Evolutionary conservation across 2,797 vertebrate genomes (phyloP), one percentile per base, ranked within the genome.

Genomic region (Salarias fasciatus): DNA sequence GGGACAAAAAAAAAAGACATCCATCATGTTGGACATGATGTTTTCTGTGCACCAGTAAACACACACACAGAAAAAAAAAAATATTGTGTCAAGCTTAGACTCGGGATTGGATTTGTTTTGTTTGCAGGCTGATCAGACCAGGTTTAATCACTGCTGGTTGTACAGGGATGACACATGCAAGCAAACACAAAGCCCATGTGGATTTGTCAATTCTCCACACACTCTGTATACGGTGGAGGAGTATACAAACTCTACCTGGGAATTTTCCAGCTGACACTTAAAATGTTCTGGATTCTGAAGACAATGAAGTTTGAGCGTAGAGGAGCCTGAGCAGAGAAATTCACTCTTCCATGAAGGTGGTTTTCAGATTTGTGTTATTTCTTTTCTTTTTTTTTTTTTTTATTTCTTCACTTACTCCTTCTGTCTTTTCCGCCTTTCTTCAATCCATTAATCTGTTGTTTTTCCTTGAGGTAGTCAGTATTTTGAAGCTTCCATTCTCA

Each of bases 401-500:
- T 37, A 13, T 24, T 11, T n/a, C n/a, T n/a, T n/a, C n/a, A n/a
- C 11, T 52, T 18, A 60, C 37, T 36, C 5, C 30, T 35, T 40
- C 12, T 11, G 33, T 18, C 3, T 9, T 30, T 18, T 31, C 29
- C 42, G 12, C 30, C 54, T 13, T 36, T 24, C 18, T 35, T 47
- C 43, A 41, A 6, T 52, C 57, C 8, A 11, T 36, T 3, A 1
- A 59, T 53, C 5, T 57, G 37, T 56, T 67, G 28, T 46, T 46
- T 8, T 75, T 63, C 36, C 57, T 75, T 41, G 55, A 69, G 41
- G 50, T 71, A 53, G 66, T 61, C 57, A 11, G 57, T 51, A 14
- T 82, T 72, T 85, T 82, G 73, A 75, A 81, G 70, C 57, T 69
- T 70, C 79, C 38, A 40, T 68, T 80, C 56, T 69, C 56, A 67